Evolutionary conservation across 1,140 invertebrate genomes (phyloP).

Genomic region (Meloidogyne exigua): DNA sequence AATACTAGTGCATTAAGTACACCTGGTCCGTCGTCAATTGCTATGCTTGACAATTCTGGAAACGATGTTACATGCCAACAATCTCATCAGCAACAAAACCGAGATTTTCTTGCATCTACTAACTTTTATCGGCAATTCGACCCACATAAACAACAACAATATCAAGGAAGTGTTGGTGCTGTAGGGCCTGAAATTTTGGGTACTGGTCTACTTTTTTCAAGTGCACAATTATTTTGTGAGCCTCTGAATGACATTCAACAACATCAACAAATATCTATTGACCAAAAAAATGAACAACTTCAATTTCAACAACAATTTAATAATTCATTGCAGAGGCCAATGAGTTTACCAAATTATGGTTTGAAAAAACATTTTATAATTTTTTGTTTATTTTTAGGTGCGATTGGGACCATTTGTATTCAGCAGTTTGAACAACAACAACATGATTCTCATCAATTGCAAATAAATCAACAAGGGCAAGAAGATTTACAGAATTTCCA

Average conservation of each 20-base stretch:
- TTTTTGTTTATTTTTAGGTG: background rate
- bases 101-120: background rate
- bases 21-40: constrained; percentile 24
- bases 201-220: constrained; percentile 15
- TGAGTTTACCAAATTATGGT: constrained; percentile 37
- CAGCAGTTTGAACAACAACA: background rate
- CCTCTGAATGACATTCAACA: background rate
- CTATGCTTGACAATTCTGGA: constrained; percentile 11
- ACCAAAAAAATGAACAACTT: constrained; percentile 10
- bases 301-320: constrained; percentile 20
- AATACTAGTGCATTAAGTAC: constrained; percentile 21
- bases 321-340: constrained; percentile 27
- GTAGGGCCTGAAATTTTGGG: constrained; percentile 8
- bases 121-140: constrained; percentile 1
- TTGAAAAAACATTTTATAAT: constrained; percentile 5
- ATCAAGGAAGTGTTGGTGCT: constrained; percentile 8
- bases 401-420: background rate
- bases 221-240: constrained; percentile 15
- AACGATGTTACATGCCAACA: background rate
- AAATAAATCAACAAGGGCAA: constrained; percentile 5
- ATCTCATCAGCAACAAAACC: background rate
- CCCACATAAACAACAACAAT: constrained; percentile 5
- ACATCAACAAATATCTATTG: background rate
- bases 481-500: constrained; percentile 7
- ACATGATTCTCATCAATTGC: constrained; percentile 1